A percentile compares a stretch with the other conserved stretches of the same genome.
Evolutionary conservation across 2,888 invertebrate genomes (phyloP).

Genomic region (Nomada fucata): DNA sequence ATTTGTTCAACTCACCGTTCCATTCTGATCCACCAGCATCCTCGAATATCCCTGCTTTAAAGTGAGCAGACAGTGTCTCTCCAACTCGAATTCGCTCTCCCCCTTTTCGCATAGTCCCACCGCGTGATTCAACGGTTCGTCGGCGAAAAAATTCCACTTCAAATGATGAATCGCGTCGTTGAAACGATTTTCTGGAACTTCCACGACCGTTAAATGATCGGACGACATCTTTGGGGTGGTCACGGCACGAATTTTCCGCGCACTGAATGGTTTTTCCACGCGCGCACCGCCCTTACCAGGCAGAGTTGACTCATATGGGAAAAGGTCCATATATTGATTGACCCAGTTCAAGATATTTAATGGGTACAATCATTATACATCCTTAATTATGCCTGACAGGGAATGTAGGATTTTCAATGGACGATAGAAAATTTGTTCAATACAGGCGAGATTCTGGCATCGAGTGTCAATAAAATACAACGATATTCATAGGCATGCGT

Average conservation of each 20-base stretch:
- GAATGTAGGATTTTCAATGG: not conserved
- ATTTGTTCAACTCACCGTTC: constrained; percentile 85
- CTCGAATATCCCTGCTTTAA: constrained; percentile 90
- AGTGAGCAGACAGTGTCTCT: constrained; percentile 90
- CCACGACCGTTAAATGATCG: constrained; percentile 82
- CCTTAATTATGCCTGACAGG: constrained; percentile 33
- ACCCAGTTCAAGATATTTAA: constrained; percentile 79
- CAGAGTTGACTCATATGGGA: constrained; percentile 71
- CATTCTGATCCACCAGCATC: constrained; percentile 87
- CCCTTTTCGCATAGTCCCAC: constrained; percentile 90
- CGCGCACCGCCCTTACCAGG: constrained; percentile 75
- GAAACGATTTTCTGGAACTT: constrained; percentile 85
- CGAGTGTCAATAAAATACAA: not conserved
- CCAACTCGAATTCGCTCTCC: constrained; percentile 89
- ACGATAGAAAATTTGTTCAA: not conserved
- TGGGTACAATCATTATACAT: constrained; percentile 46
- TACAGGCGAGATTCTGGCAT: not conserved
- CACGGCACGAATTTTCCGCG: constrained; percentile 71
- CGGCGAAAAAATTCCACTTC: constrained; percentile 91
- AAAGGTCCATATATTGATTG: constrained; percentile 82
- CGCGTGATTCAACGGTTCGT: constrained; percentile 92
- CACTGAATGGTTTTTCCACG: constrained; percentile 74
- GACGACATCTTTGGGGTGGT: constrained; percentile 78
- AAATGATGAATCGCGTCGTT: constrained; percentile 90
- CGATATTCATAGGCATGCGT: not conserved